Conservation (phyloP, 2,888 invertebrate genomes). For the Carterocephalus palaemon region DNA sequence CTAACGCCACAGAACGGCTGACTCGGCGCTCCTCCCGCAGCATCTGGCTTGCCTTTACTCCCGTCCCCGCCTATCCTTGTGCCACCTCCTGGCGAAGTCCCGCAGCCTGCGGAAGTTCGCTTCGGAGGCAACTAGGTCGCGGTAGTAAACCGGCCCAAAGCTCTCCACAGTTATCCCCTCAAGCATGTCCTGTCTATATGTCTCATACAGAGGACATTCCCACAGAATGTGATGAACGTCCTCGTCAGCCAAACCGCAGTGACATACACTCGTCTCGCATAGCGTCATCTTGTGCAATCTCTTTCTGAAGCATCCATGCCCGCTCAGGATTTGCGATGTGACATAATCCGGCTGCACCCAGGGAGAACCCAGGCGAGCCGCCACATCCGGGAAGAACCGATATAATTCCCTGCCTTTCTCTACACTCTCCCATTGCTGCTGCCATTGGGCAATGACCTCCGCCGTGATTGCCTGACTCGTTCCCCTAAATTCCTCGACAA, state of each 20-base stretch:
- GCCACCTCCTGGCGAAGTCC: not conserved
- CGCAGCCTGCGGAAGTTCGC: not conserved
- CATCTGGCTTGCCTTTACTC: not conserved
- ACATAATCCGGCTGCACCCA: conserved; percentile 35
- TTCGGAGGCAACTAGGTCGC: conserved; percentile 3
- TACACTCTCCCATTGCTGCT: conserved; percentile 27
- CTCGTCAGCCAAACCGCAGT: conserved; percentile 22
- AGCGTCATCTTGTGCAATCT: conserved; percentile 28
- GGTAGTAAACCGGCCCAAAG: conserved; percentile 5
- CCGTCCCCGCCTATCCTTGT: not conserved
- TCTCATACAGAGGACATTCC: conserved; percentile 17
- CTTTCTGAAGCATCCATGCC: conserved; percentile 32
- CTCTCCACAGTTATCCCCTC: not conserved
- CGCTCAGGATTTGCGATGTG: conserved; percentile 30
- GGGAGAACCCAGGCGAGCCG: conserved; percentile 14
- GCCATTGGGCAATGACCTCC: conserved; percentile 25
- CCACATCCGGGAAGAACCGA: conserved; percentile 34
- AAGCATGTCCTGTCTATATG: not conserved
- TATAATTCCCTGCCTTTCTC: conserved; percentile 30
- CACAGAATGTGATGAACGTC: conserved; percentile 23
- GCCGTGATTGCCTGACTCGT: not conserved
- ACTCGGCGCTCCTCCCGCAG: not conserved
- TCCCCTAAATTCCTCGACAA: not conserved
- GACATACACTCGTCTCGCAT: conserved; percentile 13
- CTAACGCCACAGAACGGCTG: not conserved